These are phyloP conservation scores for Dryadula phaetusa DNA, from an alignment of 2,888 invertebrate genomes.

Conservation along the genomic window DNA sequence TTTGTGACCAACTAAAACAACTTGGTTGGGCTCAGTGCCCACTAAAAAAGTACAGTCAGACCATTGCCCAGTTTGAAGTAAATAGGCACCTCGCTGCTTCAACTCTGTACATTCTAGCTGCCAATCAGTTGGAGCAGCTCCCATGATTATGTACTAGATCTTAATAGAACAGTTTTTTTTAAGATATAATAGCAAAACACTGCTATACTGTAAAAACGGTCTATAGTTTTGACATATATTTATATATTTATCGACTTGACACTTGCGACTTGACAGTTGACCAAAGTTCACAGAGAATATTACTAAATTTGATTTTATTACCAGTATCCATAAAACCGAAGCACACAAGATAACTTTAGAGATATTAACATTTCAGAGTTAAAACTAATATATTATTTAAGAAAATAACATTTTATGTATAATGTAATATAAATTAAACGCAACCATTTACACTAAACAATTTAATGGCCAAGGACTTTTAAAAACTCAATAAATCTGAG, in stretches of 20 bases:
- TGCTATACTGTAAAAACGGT: neutral
- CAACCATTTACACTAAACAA: no score
- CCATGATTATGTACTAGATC: slow-evolving; percentile 57
- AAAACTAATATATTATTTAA: no score
- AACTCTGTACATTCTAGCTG: slow-evolving; percentile 89
- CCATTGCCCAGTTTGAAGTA: slow-evolving; percentile 92
- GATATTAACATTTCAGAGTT: no score
- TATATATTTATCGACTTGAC: slow-evolving; percentile 15
- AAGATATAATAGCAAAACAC: neutral
- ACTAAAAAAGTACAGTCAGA: slow-evolving; percentile 93
- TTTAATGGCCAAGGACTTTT: no score
- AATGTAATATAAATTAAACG: no score
- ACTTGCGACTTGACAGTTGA: neutral
- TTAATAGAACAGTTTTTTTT: neutral
- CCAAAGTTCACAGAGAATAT: neutral
- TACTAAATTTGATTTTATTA: no score
- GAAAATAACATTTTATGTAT: no score
- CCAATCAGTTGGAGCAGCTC: slow-evolving; percentile 88
- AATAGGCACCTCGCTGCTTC: slow-evolving; percentile 88
- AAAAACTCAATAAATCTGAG: no score
- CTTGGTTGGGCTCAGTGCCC: slow-evolving; percentile 90
- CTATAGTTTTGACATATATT: neutral
- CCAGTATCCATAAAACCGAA: no score
- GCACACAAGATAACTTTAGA: no score
- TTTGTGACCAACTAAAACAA: slow-evolving; percentile 90